A percentile compares a stretch with the other conserved stretches of the same genome.
Conservation (phyloP, 2,113 vertebrate species). For the Dolichallabes microphthalmus region DNA sequence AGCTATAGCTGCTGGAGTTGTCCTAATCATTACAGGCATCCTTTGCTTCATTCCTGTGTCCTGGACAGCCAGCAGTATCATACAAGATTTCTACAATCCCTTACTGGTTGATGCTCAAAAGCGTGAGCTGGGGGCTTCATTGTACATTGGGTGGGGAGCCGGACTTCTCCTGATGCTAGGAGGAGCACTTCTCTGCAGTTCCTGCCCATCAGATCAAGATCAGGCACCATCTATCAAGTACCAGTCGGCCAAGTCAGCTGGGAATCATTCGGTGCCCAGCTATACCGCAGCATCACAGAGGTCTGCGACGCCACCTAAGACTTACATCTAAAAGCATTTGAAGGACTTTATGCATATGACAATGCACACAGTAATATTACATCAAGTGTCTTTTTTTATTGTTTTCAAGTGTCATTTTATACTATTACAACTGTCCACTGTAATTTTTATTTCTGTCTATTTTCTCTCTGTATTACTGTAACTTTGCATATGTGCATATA, state of each 20-base stretch:
- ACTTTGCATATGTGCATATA: background rate
- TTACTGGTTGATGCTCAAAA: constrained; percentile 50
- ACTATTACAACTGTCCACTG: background rate
- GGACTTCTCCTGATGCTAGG: constrained; percentile 50
- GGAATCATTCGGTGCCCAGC: constrained; percentile 33
- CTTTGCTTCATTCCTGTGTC: constrained; percentile 56
- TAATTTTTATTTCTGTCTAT: background rate
- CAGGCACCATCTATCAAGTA: constrained; percentile 52
- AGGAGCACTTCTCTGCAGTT: constrained; percentile 54
- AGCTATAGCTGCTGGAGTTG: constrained; percentile 31
- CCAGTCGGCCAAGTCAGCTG: constrained; percentile 49
- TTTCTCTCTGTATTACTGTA: too few species aligned
- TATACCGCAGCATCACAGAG: background rate
- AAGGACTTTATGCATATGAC: background rate
- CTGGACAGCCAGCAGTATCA: constrained; percentile 56
- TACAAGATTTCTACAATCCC: constrained; percentile 59
- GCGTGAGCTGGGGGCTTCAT: constrained; percentile 54
- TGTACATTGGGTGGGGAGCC: constrained; percentile 59
- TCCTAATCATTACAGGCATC: constrained; percentile 51
- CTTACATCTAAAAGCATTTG: constrained; percentile 60
- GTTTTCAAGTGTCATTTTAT: background rate
- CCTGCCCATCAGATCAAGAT: constrained; percentile 41
- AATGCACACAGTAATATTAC: background rate
- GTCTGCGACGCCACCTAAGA: constrained; percentile 57
- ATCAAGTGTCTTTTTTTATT: background rate